Base-by-base conservation (phyloP, 2,888 invertebrate genomes). In the Pandemis cinnamomeana region DNA sequence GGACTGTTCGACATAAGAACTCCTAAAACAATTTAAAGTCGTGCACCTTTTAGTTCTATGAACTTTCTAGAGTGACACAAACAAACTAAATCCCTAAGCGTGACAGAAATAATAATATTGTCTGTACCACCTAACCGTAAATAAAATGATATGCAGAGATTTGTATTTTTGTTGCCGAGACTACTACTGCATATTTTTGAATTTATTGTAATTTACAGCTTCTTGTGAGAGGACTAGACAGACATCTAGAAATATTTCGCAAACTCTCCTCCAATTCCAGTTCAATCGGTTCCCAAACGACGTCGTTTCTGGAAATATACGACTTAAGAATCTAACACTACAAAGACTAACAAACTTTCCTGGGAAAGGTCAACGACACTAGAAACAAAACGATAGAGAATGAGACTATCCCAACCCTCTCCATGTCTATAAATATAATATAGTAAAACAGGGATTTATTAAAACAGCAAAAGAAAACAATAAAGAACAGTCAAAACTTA, bases 231-330 rank as follows among this genome's bases (percentile, higher is more conserved):
- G 67, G 53, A 67, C 7, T 53, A 1, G 53, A 53, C 13, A 44
- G 20, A 72, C 42, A 61, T 44, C 58, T 15, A 36, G 44, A 61
- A 71, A 27, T 10, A 67, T 72, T 53, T 67, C 48, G 36, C 13
- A 48, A 36, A n/a, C 53, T 53, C n/a, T 53, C n/a, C 27, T 46
- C 36, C 61, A 67, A 67, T 67, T 62, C 13, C 61, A 67, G 61
- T 61, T 67, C 27, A 67, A 62, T 62, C 44, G 67, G 42, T 62
- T 27, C 44, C 42, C 61, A 61, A 72, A 67, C 44, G 36, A 62
- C 53, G 53, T 62, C 67, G 46, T 61, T 60, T 51, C 8, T 20
- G 66, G n/a, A 71, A 61, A 71, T 72, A 72, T 62, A 71, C 27
- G 58, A 27, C 44, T 51, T 13, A 27, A 27, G 58, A 63, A 63